A percentile compares a stretch with the other conserved stretches of the same genome.
These are phyloP conservation scores for Trichoplusia ni DNA, from an alignment of 1,140 invertebrate genomes.

Conservation along the genomic window DNA sequence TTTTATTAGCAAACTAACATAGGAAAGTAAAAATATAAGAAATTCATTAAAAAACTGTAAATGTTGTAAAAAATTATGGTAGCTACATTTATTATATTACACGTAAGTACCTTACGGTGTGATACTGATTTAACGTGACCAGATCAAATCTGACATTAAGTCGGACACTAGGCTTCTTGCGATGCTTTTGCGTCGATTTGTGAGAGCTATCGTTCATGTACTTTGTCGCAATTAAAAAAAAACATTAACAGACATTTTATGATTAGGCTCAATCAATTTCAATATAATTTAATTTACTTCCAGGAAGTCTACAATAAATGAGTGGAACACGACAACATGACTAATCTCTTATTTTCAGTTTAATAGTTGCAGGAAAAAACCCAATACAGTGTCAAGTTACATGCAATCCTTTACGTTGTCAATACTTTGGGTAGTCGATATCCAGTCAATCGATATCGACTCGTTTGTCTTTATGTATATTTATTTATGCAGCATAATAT, in stretches of 20 bases:
- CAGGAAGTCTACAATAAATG: neutral
- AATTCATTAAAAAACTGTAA: constrained; percentile 77
- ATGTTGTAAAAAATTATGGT: constrained; percentile 75
- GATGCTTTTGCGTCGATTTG: constrained; percentile 28
- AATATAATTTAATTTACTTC: too few relatives aligned
- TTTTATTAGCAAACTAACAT: constrained; percentile 80
- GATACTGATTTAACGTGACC: constrained; percentile 58
- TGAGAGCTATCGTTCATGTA: too few relatives aligned
- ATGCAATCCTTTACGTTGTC: neutral
- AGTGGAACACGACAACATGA: neutral
- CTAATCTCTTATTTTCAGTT: neutral
- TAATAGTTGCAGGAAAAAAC: neutral
- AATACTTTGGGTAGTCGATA: neutral
- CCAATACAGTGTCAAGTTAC: neutral
- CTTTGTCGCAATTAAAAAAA: too few relatives aligned
- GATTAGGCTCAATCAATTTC: too few relatives aligned
- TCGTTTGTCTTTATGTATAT: neutral
- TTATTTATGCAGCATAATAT: neutral
- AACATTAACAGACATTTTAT: too few relatives aligned
- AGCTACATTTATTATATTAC: constrained; percentile 62
- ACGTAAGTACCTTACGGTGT: constrained; percentile 43
- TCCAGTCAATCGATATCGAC: neutral
- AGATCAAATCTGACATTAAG: constrained; percentile 48
- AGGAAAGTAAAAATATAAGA: constrained; percentile 80
- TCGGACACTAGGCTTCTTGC: constrained; percentile 21